Base-by-base conservation (phyloP, 2,797 vertebrate genomes). In the Ceyx erithaca region DNA sequence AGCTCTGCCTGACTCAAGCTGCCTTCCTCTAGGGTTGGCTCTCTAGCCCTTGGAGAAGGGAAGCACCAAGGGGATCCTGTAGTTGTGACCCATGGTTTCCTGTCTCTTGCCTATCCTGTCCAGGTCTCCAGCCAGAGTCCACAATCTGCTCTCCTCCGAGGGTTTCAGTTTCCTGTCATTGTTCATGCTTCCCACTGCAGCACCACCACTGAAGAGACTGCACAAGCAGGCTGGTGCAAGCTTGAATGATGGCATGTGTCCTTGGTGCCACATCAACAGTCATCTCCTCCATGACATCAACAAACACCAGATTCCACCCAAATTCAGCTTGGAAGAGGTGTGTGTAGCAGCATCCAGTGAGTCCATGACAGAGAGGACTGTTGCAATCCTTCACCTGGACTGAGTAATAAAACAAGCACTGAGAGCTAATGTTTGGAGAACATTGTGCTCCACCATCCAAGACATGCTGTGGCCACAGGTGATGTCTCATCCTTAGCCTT, bases 51-150 rank as follows among this genome's bases (percentile, higher is more conserved):
- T 15, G 41, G 5, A 78, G 22, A 3, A 57, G 21, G 23, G 16
- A 37, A 26, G 63, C 30, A 52, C 26, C 19, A 7, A 17, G 49
- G 19, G 13, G 12, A 40, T 37, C 12, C 25, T 25, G 1, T 17
- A 37, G 20, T n/a, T 33, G 59, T 9, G 23, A 30, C 20, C 13
- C 7, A 26, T 26, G 16, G 2, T 79, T 63, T 85, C 25, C 69
- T 61, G 2, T 41, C 41, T 70, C 37, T 67, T 52, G 41, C 59
- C 23, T 80, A 71, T 71, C 78, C 55, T 89, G 23, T 26, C 20
- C 82, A 89, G 86, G 54, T 81, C 71, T 94, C 40, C 90, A 73
- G 81, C 55, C 75, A 89, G 80, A 85, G 62, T 15, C 70, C 37
- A 22, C 25, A 23, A 18, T 8, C 80, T 31, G 64, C 90, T 87